Percentiles rank a stretch among this genome's conserved stretches.
Conservation (phyloP, 2,797 vertebrate genomes). For the Yasuhikotakia modesta region DNA sequence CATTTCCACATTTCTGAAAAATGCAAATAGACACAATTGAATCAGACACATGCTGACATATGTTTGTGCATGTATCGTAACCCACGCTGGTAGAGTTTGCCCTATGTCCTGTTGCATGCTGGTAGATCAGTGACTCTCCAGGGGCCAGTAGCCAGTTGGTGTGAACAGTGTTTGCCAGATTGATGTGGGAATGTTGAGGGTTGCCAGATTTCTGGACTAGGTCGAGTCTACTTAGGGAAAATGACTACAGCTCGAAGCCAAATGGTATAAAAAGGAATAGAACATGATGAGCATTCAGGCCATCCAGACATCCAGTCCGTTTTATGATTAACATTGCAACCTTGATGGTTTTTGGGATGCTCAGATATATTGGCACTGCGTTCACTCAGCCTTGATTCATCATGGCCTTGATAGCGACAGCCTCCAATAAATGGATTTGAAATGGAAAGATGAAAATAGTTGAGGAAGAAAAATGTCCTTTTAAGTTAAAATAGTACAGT, state of each 20-base stretch:
- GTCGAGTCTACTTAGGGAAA: conserved; percentile 69
- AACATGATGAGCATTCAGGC: conserved; percentile 59
- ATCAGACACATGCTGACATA: not conserved
- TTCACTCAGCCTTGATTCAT: conserved; percentile 11
- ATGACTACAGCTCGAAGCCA: conserved; percentile 66
- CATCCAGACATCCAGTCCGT: conserved; percentile 32
- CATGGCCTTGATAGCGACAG: not conserved
- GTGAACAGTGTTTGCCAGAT: conserved; percentile 35
- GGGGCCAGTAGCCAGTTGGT: conserved; percentile 32
- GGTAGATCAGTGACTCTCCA: conserved; percentile 44
- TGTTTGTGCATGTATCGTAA: conserved; percentile 15
- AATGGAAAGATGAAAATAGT: not conserved
- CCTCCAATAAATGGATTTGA: not conserved
- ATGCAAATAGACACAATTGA: not conserved
- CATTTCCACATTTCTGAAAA: not conserved
- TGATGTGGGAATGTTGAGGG: conserved; percentile 64
- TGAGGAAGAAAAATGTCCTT: too few relatives aligned
- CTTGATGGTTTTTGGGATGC: conserved; percentile 27
- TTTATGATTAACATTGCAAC: conserved; percentile 38
- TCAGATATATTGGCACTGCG: not conserved
- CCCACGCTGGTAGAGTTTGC: conserved; percentile 27
- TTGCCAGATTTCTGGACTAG: conserved; percentile 70
- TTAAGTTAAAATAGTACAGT: conserved; percentile 1
- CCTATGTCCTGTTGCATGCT: conserved; percentile 38
- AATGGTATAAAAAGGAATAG: conserved; percentile 67